These are phyloP conservation scores for Tribolium castaneum DNA, from an alignment of 1,140 invertebrate species.

Conservation along the genomic window DNA sequence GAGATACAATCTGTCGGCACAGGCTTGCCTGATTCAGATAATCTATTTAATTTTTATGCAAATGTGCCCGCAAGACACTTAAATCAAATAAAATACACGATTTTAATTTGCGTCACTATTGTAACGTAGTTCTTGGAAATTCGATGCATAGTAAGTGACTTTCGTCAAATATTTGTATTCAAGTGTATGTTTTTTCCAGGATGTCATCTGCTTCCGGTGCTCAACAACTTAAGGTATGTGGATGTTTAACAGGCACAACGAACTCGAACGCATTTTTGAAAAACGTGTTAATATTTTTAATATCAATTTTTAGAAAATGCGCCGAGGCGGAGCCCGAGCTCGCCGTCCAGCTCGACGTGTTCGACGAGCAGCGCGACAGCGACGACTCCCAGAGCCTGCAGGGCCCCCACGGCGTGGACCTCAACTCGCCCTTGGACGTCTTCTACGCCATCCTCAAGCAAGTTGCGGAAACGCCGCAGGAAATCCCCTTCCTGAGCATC, in stretches of 20 bases:
- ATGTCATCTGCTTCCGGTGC: constrained; percentile 81
- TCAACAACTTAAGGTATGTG: constrained; percentile 84
- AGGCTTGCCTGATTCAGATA: constrained; percentile 2
- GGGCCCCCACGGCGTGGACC: constrained; percentile 84
- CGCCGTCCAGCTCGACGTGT: constrained; percentile 89
- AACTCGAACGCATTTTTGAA: too few relatives aligned
- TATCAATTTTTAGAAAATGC: constrained; percentile 75
- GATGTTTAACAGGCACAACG: constrained; percentile 1
- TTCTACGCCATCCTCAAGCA: constrained; percentile 94
- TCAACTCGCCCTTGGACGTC: constrained; percentile 91
- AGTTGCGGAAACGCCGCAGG: constrained; percentile 93
- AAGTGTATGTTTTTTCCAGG: constrained; percentile 70
- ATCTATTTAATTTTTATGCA: constrained; percentile 14
- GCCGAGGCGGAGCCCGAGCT: constrained; percentile 81
- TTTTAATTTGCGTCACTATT: not conserved
- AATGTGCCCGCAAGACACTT: too few relatives aligned
- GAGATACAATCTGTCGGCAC: not conserved
- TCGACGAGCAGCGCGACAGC: constrained; percentile 90
- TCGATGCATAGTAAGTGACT: constrained; percentile 6
- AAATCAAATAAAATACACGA: too few relatives aligned
- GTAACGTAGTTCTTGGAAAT: not conserved
- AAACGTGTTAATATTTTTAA: too few relatives aligned
- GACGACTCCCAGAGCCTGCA: constrained; percentile 87
- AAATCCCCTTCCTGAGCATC: constrained; percentile 91
- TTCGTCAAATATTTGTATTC: constrained; percentile 35